Conservation (phyloP, 2,888 invertebrate species). For the Stenurella melanura region DNA sequence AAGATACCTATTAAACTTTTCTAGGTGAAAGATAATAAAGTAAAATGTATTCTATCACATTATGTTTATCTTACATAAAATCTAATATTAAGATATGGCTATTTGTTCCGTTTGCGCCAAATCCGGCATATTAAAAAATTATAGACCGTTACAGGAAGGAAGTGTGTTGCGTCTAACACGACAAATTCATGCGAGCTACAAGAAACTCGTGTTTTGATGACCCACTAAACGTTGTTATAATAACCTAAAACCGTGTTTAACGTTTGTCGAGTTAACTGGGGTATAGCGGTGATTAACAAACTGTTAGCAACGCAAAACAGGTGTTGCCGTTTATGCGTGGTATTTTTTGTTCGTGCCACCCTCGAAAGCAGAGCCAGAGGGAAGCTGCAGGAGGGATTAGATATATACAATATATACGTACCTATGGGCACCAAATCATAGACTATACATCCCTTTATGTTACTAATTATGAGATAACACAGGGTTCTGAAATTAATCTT, state of each 20-base stretch:
- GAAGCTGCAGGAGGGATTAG: neutral
- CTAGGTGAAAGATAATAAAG: slow-evolving; percentile 16
- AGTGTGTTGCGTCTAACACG: slow-evolving; percentile 6
- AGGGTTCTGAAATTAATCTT: too few species aligned
- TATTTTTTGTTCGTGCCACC: neutral
- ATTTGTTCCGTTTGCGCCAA: slow-evolving; percentile 18
- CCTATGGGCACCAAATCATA: neutral
- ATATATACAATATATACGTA: neutral
- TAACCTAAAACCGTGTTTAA: slow-evolving; percentile 43
- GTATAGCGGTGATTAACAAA: slow-evolving; percentile 55
- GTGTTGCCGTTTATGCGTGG: slow-evolving; percentile 40
- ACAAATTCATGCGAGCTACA: slow-evolving; percentile 20
- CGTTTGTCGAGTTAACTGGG: slow-evolving; percentile 46
- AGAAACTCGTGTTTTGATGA: slow-evolving; percentile 41
- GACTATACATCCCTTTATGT: neutral
- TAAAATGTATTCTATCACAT: neutral
- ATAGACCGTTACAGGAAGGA: slow-evolving; percentile 25
- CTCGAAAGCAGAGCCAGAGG: neutral
- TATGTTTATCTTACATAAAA: slow-evolving; percentile 21
- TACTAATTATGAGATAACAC: neutral
- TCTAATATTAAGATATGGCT: slow-evolving; percentile 19
- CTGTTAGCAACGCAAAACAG: slow-evolving; percentile 52
- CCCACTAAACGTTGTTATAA: slow-evolving; percentile 45
- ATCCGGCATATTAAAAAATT: slow-evolving; percentile 20
- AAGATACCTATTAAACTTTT: neutral